Base-by-base conservation (phyloP, 2,888 invertebrate species). In the Cenopis cana region DNA sequence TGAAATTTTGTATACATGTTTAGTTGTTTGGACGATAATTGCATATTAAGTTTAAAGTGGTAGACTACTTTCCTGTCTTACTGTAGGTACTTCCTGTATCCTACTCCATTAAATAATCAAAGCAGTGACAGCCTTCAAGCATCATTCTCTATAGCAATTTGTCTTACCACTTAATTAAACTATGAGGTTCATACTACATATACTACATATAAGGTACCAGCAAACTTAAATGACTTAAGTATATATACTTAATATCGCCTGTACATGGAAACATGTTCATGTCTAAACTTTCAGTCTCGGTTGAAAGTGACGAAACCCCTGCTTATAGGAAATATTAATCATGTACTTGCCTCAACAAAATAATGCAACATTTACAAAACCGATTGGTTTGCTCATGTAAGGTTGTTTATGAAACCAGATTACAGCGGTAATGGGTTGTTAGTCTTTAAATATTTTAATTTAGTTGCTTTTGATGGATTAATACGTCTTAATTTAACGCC, bases 401-500 rank as follows among this genome's bases (percentile, higher is more conserved):
- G 41, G 14, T 6, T 41, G 14, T 0, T n/a, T 20, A 33, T 55
- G 10, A n/a, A 56, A 56, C n/a, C n/a, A 17, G n/a, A 33, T 17
- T 17, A 5, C 17, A 33, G 33, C 24, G 2, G 9, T 5, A 0
- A n/a, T 17, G 24, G 24, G 24, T 17, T 8, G n/a, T 18, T 36
- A 11, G 36, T 57, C 10, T 18, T 11, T 20, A 56, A 36, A 56
- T 17, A 10, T 17, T 56, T 56, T 56, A 56, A 36, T 36, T 36
- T 36, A 36, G 33, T 18, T 36, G n/a, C 17, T 17, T 36, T 57
- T 57, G 36, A 17, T 12, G 36, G 36, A 4, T 20, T 17, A 36
- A 57, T 11, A 10, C 18, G 17, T 17, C 33, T 17, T 33, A 57
- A 57, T 57, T 57, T 57, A 57, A 33, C 18, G 36, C 36, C 36